Evolutionary conservation across 1,140 invertebrate species (phyloP).

Genomic region (Amphibalanus amphitrite): DNA sequence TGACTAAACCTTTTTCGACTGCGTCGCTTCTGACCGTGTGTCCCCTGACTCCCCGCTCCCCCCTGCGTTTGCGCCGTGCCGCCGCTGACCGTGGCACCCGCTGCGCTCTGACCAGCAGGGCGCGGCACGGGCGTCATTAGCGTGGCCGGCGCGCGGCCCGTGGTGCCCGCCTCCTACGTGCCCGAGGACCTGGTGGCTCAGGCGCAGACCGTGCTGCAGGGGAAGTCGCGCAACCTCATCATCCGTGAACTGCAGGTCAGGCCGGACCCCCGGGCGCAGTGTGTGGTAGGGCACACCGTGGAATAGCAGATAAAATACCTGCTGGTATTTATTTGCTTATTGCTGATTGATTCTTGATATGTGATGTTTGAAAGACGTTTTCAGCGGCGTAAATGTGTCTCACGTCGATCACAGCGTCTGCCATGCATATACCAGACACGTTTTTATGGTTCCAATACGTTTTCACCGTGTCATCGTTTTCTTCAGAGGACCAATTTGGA

Average conservation of each 20-base stretch:
- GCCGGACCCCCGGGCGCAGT: conserved; percentile 15
- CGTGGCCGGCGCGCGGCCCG: conserved; percentile 43
- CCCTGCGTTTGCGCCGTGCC: not conserved
- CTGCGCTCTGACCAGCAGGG: not conserved
- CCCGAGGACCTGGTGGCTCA: conserved; percentile 72
- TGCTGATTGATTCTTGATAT: conserved; percentile 9
- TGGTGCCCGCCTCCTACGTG: conserved; percentile 85
- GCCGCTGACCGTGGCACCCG: not conserved
- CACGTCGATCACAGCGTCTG: too few species aligned
- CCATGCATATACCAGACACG: too few species aligned
- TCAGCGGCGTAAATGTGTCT: too few species aligned
- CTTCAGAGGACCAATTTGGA: conserved; percentile 74
- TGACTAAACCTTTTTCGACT: too few species aligned
- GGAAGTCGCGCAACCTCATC: conserved; percentile 94
- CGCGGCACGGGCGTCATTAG: conserved; percentile 70
- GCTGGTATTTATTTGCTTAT: too few species aligned
- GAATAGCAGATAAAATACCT: too few species aligned
- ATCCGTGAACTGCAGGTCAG: conserved; percentile 89
- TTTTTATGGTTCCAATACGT: too few species aligned
- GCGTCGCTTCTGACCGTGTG: too few species aligned
- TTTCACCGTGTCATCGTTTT: too few species aligned
- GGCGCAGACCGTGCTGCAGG: conserved; percentile 44
- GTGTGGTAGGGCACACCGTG: too few species aligned
- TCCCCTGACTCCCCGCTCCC: not conserved
- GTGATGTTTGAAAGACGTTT: too few species aligned